Evolutionary conservation across 2,888 invertebrate species (phyloP).

Genomic region (Cyclophora punctaria): DNA sequence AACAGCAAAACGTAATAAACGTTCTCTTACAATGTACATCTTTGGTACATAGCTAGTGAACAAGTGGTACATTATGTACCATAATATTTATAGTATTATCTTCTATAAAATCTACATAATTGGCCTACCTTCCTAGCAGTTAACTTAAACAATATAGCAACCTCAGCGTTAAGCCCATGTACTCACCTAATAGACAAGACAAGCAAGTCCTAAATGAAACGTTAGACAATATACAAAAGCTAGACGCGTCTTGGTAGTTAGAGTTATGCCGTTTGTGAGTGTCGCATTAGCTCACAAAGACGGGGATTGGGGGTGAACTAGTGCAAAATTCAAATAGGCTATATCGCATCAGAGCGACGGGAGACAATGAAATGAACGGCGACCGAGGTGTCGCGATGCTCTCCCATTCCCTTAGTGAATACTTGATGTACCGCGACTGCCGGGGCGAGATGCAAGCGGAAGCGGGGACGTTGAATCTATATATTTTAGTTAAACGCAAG

Average conservation of each 20-base stretch:
- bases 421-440: conserved; percentile 40
- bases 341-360: conserved; percentile 28
- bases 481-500: too few relatives aligned
- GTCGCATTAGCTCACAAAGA: conserved; percentile 1
- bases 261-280: background rate
- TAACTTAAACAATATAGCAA: too few relatives aligned
- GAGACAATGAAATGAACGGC: conserved; percentile 69
- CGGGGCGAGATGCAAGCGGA: background rate
- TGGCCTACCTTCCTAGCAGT: too few relatives aligned
- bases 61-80: too few relatives aligned
- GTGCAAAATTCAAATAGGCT: conserved; percentile 21
- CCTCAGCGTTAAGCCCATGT: too few relatives aligned
- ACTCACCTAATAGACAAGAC: too few relatives aligned
- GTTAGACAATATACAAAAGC: background rate
- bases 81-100: too few relatives aligned
- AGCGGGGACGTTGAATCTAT: background rate
- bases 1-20: too few relatives aligned
- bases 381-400: conserved; percentile 63
- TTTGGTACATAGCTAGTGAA: too few relatives aligned
- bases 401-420: conserved; percentile 70
- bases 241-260: background rate
- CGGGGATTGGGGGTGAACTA: conserved; percentile 11
- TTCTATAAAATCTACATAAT: too few relatives aligned
- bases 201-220: too few relatives aligned
- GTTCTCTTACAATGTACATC: too few relatives aligned